A percentile compares a stretch with the other conserved stretches of the same genome.
These are phyloP conservation scores for Oreochromis grahami DNA, from an alignment of 2,797 vertebrate species.

Conservation along the genomic window DNA sequence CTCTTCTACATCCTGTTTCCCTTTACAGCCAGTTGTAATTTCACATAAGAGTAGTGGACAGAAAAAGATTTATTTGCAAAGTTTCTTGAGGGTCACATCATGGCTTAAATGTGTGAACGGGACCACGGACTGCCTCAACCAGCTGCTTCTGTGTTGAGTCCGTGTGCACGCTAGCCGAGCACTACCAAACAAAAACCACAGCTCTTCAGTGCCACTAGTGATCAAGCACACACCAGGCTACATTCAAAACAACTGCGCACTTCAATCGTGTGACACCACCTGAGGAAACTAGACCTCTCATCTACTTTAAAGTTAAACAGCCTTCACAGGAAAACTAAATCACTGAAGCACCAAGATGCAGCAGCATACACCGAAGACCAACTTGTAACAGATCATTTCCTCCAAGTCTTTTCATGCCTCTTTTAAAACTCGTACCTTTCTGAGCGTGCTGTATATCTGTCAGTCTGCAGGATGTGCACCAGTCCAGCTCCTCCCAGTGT, in stretches of 20 bases:
- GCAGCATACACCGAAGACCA: background rate
- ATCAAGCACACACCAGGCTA: background rate
- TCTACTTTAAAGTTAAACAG: background rate
- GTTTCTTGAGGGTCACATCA: accelerated
- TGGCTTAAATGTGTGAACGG: accelerated
- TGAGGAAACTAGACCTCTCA: background rate
- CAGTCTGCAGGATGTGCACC: background rate
- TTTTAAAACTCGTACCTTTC: background rate
- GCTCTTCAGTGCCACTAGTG: background rate
- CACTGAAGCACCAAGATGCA: accelerated
- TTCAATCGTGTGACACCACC: background rate
- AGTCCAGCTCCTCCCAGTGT: background rate
- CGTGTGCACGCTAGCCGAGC: background rate
- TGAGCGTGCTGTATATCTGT: background rate
- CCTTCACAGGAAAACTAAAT: background rate
- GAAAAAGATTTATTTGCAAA: background rate
- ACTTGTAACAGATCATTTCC: background rate
- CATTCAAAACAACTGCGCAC: accelerated
- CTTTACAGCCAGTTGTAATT: background rate
- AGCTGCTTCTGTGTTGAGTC: background rate
- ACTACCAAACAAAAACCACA: background rate
- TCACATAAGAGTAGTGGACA: accelerated
- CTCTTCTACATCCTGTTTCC: background rate
- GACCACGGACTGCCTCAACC: accelerated
- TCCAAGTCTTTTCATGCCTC: background rate